Base-by-base conservation (phyloP, 2,888 invertebrate genomes). In the Laothoe populi region DNA sequence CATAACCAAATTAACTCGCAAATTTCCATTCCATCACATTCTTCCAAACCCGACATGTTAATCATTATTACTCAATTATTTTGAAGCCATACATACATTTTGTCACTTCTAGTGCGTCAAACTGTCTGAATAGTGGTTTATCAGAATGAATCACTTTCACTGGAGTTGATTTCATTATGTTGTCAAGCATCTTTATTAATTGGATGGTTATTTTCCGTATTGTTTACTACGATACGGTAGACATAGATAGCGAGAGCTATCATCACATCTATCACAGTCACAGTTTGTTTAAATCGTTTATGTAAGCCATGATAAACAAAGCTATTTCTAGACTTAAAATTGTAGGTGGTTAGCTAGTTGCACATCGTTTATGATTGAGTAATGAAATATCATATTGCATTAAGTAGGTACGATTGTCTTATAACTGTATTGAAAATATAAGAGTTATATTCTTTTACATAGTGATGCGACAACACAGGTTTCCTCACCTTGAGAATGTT, bases 151-250 rank as follows among this genome's bases (percentile, higher is more conserved):
- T 60, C 57, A 63, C 21, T 59, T 31, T 24, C 24, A 44, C 53
- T 45, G 31, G 60, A 64, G 64, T 57, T 60, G 57, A 64, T 66
- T 61, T 66, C 60, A 66, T 68, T 63, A 64, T 46, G 63, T 57
- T 58, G 63, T 53, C 61, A 40, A 68, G 70, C 58, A 67, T 72
- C 70, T 48, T 49, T 53, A 60, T 63, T 60, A 62, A 65, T 64
- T 42, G 58, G 63, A 16, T 49, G 44, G 66, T 60, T 61, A 60
- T 67, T 68, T 70, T 68, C 69, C 68, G 59, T 11, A 11, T 26
- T 53, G 38, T 53, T 24, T 63, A 40, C 8, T 24, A 44, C n/a
- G n/a, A 5, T 4, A 45, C 11, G 16, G 19, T 45, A 31, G 26
- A 31, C 53, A 53, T 31, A 13, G 40, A 42, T 31, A 59, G 45